Base-by-base conservation (phyloP, 2,797 vertebrate genomes). In the Nannoperca australis region DNA sequence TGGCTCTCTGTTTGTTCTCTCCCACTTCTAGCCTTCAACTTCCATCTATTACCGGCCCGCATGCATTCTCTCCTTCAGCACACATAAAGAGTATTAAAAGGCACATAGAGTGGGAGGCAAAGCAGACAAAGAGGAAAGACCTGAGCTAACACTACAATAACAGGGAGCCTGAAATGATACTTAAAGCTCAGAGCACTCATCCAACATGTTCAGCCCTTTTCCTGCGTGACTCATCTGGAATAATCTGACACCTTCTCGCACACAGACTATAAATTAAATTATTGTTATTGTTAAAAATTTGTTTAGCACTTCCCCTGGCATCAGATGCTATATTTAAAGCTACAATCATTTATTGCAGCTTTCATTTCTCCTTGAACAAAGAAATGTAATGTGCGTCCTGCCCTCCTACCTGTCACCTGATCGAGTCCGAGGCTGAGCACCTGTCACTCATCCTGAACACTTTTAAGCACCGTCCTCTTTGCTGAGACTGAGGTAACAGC, bases 371-470 rank as follows among this genome's bases (percentile, higher is more conserved):
- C 51, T 55, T 36, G 20, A 51, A 40, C 49, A 56, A 42, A 51
- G 45, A 27, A 45, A 68, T 44, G n/a, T 27, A 6, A 40, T 69
- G 64, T 4, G 22, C 3, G 1, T 68, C 11, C 56, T 32, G 7
- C 17, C 27, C 15, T 59, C 20, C 36, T 71, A 40, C 11, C 15
- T 27, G 51, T 74, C 61, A 69, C 34, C 68, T 54, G 32, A 78
- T 84, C 20, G 51, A 34, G 32, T 54, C 65, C 10, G 44, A 56
- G 17, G 51, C 60, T 34, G 6, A 55, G n/a, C 54, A 50, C 15
- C 70, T 81, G 79, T 76, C 78, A 82, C 50, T 81, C 81, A 81
- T 61, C 50, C 30, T 22, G 58, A 75, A 67, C 14, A 8, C 14
- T 7, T 64, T 58, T 18, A 24, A 24, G 40, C 40, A 22, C 24